Evolutionary conservation across 2,797 vertebrate genomes (phyloP).

Genomic region (Manis javanica): DNA sequence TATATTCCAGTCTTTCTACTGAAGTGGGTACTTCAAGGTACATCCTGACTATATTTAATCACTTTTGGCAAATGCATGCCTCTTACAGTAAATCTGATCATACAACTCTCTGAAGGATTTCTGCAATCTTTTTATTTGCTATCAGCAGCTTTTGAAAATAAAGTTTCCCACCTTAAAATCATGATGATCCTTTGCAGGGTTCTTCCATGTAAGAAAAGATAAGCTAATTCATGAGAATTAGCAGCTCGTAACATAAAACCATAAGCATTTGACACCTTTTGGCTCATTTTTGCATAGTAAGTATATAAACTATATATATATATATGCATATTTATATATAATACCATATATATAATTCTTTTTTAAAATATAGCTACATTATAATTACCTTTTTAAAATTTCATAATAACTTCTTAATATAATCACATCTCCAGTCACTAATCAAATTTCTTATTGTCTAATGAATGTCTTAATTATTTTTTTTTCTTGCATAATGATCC

Average conservation of each 20-base stretch:
- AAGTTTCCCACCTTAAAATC: conserved; percentile 12
- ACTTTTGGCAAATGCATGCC: conserved; percentile 63
- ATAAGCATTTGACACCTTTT: conserved; percentile 26
- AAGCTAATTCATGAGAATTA: conserved; percentile 49
- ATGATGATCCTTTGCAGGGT: conserved; percentile 41
- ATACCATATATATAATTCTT: background rate
- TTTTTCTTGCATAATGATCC: background rate
- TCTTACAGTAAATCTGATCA: conserved; percentile 67
- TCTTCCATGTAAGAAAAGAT: conserved; percentile 17
- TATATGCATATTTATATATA: too few relatives aligned
- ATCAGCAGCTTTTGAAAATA: conserved; percentile 65
- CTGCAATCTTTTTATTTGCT: conserved; percentile 59
- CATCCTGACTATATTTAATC: conserved; percentile 65
- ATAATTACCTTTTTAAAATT: background rate
- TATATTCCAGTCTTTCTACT: conserved; percentile 52
- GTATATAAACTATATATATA: background rate
- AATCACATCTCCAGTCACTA: background rate
- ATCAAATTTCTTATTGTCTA: background rate
- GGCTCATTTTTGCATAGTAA: background rate
- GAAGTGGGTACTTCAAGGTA: conserved; percentile 52
- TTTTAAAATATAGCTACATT: background rate
- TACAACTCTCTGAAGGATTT: conserved; percentile 51
- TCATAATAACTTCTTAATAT: background rate
- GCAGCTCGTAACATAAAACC: background rate
- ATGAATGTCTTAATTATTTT: background rate